Evolutionary conservation across 1,140 invertebrate species (phyloP).

Genomic region (Ceratina japonica): DNA sequence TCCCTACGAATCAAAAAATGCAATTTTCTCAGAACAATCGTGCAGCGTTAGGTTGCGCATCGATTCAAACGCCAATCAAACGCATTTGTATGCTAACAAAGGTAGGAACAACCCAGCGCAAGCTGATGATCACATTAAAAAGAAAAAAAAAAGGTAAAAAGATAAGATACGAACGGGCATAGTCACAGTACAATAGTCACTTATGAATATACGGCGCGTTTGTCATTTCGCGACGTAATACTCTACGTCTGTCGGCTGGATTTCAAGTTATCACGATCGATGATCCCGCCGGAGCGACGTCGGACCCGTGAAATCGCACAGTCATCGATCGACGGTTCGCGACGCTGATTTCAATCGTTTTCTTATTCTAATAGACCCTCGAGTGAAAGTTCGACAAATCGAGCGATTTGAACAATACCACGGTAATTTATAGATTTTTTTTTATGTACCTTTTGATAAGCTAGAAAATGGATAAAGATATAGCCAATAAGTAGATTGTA

Average conservation of each 20-base stretch:
- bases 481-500: too few relatives aligned
- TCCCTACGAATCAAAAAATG: too few relatives aligned
- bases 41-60: not conserved
- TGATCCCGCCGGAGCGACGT: not conserved
- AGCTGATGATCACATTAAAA: not conserved
- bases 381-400: not conserved
- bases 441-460: too few relatives aligned
- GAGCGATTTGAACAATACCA: not conserved
- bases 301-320: not conserved
- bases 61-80: slow-evolving; percentile 1
- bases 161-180: not conserved
- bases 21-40: not conserved
- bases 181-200: not conserved
- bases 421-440: too few relatives aligned
- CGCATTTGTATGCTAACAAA: not conserved
- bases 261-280: slow-evolving; percentile 11
- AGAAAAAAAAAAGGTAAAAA: not conserved
- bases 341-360: not conserved
- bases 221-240: not conserved
- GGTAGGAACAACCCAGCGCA: not conserved
- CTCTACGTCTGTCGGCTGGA: not conserved
- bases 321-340: slow-evolving; percentile 3
- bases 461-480: too few relatives aligned
- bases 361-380: not conserved
- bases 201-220: slow-evolving; percentile 24